Evolutionary conservation across 2,113 vertebrate species (phyloP).

Genomic region (Onychostruthus taczanowskii): DNA sequence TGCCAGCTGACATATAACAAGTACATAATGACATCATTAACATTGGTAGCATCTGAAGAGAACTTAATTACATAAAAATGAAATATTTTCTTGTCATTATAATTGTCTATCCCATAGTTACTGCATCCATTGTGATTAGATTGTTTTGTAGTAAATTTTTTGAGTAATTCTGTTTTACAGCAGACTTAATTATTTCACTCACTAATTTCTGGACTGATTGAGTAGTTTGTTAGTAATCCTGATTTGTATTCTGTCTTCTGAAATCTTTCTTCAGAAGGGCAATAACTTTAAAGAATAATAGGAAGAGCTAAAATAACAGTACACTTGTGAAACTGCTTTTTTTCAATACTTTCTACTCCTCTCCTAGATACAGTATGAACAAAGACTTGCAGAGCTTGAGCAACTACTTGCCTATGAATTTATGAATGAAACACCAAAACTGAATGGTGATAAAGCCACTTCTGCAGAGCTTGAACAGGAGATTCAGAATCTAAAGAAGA

Average conservation of each 20-base stretch:
- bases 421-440: constrained; percentile 27
- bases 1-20: neutral
- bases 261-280: neutral
- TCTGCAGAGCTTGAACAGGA: constrained; percentile 71
- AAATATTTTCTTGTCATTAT: neutral
- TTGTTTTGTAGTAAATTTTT: neutral
- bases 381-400: constrained; percentile 84
- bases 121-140: neutral
- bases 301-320: neutral
- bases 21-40: neutral
- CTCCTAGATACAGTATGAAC: constrained; percentile 87
- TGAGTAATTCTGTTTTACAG: neutral
- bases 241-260: neutral
- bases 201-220: neutral
- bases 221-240: neutral
- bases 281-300: neutral
- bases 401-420: constrained; percentile 73
- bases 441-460: neutral
- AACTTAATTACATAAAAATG: neutral
- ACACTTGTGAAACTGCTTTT: neutral
- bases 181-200: neutral
- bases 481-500: constrained; percentile 67
- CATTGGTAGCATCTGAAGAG: neutral
- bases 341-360: neutral
- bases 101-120: neutral